phyloP scores from a whole-genome alignment of 2,888 invertebrate genomes.

The Hemicrepidius hirtus region DNA sequence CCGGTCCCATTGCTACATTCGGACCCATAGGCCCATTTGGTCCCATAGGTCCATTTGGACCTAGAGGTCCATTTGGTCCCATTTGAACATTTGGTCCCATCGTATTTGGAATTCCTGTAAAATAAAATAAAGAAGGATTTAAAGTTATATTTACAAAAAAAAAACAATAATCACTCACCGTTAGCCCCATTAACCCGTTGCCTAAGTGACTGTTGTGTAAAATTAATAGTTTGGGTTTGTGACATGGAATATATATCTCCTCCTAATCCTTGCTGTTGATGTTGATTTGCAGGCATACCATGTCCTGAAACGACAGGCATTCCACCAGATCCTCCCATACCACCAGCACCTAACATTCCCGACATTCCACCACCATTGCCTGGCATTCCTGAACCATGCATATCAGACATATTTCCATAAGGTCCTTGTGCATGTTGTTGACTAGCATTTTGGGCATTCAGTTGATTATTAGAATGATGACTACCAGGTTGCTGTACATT shows the following conservation, averaged over 20 bases:
- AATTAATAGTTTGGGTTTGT: constrained; percentile 91
- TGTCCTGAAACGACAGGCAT: constrained; percentile 49
- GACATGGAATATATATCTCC: constrained; percentile 83
- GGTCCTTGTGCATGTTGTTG: constrained; percentile 45
- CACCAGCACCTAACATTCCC: constrained; percentile 52
- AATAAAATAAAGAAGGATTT: background rate
- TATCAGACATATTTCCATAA: constrained; percentile 48
- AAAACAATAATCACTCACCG: constrained; percentile 55
- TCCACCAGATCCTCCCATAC: constrained; percentile 42
- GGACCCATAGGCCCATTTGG: constrained; percentile 57
- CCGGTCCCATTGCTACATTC: constrained; percentile 54
- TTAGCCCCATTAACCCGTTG: constrained; percentile 72
- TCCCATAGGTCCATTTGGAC: constrained; percentile 58
- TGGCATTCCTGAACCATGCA: constrained; percentile 48
- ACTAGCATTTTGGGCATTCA: constrained; percentile 49
- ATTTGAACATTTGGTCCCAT: constrained; percentile 61
- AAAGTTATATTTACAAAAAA: background rate
- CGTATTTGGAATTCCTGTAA: constrained; percentile 57
- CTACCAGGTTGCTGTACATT: constrained; percentile 39
- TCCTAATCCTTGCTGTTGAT: constrained; percentile 68
- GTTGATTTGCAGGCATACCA: constrained; percentile 55
- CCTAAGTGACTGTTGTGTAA: constrained; percentile 83
- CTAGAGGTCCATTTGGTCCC: constrained; percentile 60
- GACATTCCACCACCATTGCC: constrained; percentile 57
- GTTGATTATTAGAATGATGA: constrained; percentile 35